Evolutionary conservation across 1,140 invertebrate genomes (phyloP).

Genomic region (Belonocnema kinseyi): DNA sequence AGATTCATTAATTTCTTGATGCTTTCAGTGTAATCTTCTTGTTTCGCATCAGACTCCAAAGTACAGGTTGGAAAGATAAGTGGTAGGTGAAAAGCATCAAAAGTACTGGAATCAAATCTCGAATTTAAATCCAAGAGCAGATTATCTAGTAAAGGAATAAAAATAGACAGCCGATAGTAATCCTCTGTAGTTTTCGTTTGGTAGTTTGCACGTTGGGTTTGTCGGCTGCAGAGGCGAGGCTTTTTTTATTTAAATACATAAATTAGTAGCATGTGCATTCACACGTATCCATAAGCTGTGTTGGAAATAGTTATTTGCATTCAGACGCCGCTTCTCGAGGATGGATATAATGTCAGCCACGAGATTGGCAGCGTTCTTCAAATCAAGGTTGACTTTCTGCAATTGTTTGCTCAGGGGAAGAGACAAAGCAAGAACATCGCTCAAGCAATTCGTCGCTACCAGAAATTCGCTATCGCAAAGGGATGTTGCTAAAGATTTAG

Average conservation of each 20-base stretch:
- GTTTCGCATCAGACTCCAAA: too few species aligned
- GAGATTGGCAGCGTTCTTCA: too few species aligned
- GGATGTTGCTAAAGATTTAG: too few species aligned
- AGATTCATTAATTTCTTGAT: too few species aligned
- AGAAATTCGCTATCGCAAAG: too few species aligned
- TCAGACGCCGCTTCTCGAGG: too few species aligned
- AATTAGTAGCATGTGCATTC: background rate
- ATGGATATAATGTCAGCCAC: too few species aligned
- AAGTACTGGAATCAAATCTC: background rate
- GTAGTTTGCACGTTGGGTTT: conserved; percentile 7
- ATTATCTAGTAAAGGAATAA: conserved; percentile 7
- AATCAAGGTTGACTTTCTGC: too few species aligned
- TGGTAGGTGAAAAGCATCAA: background rate
- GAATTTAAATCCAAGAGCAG: too few species aligned
- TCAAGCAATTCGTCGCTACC: too few species aligned
- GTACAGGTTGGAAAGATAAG: background rate
- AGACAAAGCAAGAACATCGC: background rate
- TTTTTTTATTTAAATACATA: conserved; percentile 1
- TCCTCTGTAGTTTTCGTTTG: background rate
- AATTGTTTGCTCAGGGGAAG: conserved; percentile 21
- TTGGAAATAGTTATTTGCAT: too few species aligned
- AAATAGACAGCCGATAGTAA: too few species aligned
- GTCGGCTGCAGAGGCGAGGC: background rate
- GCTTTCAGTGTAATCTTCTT: background rate
- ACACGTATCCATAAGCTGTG: background rate